Evolutionary conservation across 2,797 vertebrate species (phyloP).

Genomic region (Champsocephalus gunnari): DNA sequence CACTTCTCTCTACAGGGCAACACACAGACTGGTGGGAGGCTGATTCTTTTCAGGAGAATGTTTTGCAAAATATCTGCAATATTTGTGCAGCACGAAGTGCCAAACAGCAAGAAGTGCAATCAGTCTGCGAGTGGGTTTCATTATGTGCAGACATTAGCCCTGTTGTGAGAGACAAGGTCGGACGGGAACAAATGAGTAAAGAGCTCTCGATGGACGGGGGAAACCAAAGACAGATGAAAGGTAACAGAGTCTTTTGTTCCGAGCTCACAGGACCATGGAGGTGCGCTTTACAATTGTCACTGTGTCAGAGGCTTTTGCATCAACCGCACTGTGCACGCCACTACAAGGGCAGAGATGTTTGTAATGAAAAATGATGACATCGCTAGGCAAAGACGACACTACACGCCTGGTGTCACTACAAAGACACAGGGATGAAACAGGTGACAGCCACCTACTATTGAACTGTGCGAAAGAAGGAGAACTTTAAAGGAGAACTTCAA

Average conservation of each 20-base stretch:
- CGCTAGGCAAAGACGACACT: conserved; percentile 57
- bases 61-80: conserved; percentile 42
- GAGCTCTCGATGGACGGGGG: conserved; percentile 50
- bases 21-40: conserved; percentile 61
- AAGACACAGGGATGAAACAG: conserved; percentile 72
- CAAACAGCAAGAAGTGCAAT: conserved; percentile 70
- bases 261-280: conserved; percentile 53
- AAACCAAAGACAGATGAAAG: conserved; percentile 58
- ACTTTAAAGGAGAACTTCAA: conserved; percentile 71
- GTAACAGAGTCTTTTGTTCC: conserved; percentile 64
- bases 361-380: conserved; percentile 77
- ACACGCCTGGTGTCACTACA: conserved; percentile 68
- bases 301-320: conserved; percentile 63
- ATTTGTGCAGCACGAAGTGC: conserved; percentile 57
- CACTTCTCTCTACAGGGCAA: conserved; percentile 57
- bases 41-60: conserved; percentile 60
- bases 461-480: conserved; percentile 48
- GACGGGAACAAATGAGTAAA: conserved; percentile 63
- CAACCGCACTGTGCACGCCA: conserved; percentile 48
- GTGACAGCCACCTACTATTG: conserved; percentile 70
- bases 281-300: conserved; percentile 67
- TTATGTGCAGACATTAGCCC: conserved; percentile 69
- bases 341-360: conserved; percentile 58
- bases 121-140: conserved; percentile 58
- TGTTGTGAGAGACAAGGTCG: conserved; percentile 61